A percentile compares a stretch with the other conserved stretches of the same genome.
These are phyloP conservation scores for Dreissena polymorpha DNA, from an alignment of 1,140 invertebrate species.

Conservation along the genomic window DNA sequence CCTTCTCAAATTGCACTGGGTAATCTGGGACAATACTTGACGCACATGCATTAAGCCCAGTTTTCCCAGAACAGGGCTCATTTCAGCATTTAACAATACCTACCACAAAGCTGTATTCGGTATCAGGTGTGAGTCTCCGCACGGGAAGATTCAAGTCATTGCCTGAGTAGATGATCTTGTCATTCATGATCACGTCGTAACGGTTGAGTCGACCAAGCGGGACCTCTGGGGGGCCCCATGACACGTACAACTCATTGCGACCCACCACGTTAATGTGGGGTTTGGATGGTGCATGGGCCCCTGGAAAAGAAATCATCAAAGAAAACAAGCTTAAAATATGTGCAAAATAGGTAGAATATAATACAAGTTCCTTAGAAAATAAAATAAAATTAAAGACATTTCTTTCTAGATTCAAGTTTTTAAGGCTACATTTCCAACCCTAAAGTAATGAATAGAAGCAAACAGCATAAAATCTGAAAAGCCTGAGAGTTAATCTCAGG, in stretches of 20 bases:
- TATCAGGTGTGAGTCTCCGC: constrained; percentile 74
- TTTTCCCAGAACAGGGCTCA: too few species aligned
- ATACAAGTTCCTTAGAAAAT: too few species aligned
- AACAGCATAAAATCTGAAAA: too few species aligned
- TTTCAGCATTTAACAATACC: constrained; percentile 36
- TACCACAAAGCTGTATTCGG: constrained; percentile 78
- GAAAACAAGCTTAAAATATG: not conserved
- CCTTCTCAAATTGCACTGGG: too few species aligned
- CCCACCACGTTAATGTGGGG: constrained; percentile 77
- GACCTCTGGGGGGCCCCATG: constrained; percentile 77
- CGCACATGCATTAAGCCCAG: too few species aligned
- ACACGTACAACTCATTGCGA: constrained; percentile 75
- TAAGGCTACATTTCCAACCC: too few species aligned
- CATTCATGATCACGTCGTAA: constrained; percentile 78
- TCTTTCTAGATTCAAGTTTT: too few species aligned
- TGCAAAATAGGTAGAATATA: not conserved
- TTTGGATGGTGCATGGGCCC: constrained; percentile 77
- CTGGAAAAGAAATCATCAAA: constrained; percentile 50
- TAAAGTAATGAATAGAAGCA: too few species aligned
- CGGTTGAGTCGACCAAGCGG: constrained; percentile 76
- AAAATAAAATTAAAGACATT: constrained; percentile 1
- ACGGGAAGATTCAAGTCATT: constrained; percentile 73
- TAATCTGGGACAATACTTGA: too few species aligned
- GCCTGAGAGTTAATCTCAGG: too few species aligned
- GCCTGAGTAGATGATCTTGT: constrained; percentile 76